Evolutionary conservation across 2,888 invertebrate species (phyloP).

Genomic region (Eumerus sabulonum): DNA sequence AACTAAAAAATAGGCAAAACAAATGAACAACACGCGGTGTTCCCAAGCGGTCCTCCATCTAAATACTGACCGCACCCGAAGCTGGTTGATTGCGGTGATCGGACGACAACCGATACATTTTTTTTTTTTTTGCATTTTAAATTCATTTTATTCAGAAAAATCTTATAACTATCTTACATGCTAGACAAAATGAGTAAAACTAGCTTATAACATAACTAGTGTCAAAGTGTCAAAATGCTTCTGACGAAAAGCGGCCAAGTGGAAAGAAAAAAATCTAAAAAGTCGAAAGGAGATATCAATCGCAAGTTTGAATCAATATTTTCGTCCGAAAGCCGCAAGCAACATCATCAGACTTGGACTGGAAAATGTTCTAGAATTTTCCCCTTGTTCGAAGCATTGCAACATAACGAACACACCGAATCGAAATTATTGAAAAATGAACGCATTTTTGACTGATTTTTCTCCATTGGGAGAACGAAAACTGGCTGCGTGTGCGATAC

Average conservation of each 20-base stretch:
- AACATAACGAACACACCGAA: too few species aligned
- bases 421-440: constrained; percentile 30
- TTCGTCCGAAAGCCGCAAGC: background rate
- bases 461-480: constrained; percentile 80
- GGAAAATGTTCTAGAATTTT: constrained; percentile 51
- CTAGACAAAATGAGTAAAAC: too few species aligned
- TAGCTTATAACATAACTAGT: constrained; percentile 42
- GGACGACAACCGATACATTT: too few species aligned
- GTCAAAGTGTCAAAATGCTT: constrained; percentile 62
- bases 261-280: too few species aligned
- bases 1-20: too few species aligned
- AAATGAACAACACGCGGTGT: too few species aligned
- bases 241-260: constrained; percentile 37
- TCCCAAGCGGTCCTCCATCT: too few species aligned
- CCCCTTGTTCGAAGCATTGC: background rate
- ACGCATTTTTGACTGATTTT: constrained; percentile 58
- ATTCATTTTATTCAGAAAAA: too few species aligned
- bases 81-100: too few species aligned
- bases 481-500: constrained; percentile 84
- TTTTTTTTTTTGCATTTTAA: too few species aligned
- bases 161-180: too few species aligned
- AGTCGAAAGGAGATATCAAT: constrained; percentile 25
- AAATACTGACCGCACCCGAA: too few species aligned
- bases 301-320: constrained; percentile 6
- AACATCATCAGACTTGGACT: constrained; percentile 1